A percentile compares a stretch with the other conserved stretches of the same genome.
Evolutionary conservation across 2,113 vertebrate species (phyloP).

Genomic region (Cinclus mexicanus): DNA sequence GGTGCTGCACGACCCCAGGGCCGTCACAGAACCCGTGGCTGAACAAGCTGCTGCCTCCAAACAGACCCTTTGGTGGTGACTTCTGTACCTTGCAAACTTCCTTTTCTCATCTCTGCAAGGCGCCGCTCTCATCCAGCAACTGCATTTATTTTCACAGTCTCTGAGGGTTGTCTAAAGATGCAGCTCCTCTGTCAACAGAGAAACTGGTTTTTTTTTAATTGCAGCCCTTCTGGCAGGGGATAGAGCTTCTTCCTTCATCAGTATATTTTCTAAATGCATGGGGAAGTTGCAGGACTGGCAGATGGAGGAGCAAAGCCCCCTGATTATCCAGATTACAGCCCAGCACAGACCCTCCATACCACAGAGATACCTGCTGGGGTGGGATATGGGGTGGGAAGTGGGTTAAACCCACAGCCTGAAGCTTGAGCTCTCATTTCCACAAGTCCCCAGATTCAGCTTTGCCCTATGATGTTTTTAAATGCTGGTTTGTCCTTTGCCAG

Average conservation of each 20-base stretch:
- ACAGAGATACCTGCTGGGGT: neutral
- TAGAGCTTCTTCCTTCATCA: neutral
- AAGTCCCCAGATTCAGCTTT: neutral
- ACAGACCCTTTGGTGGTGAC: neutral
- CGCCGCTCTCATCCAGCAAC: neutral
- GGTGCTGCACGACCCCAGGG: neutral
- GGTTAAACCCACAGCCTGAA: neutral
- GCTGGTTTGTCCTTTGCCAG: neutral
- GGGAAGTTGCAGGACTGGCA: neutral
- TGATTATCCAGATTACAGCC: neutral
- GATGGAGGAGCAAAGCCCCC: neutral
- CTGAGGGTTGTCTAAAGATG: neutral
- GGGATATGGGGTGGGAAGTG: neutral
- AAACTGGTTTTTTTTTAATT: neutral
- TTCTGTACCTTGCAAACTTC: neutral
- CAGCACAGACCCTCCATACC: neutral
- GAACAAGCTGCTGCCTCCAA: neutral
- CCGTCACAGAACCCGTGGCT: fast-evolving
- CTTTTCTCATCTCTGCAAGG: neutral
- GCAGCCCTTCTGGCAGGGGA: neutral
- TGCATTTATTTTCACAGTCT: neutral
- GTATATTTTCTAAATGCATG: neutral
- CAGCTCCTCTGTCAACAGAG: neutral
- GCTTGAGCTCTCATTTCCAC: neutral
- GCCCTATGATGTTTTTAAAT: neutral